Evolutionary conservation across 2,888 invertebrate genomes (phyloP).

Genomic region (Zele albiditarsus): DNA sequence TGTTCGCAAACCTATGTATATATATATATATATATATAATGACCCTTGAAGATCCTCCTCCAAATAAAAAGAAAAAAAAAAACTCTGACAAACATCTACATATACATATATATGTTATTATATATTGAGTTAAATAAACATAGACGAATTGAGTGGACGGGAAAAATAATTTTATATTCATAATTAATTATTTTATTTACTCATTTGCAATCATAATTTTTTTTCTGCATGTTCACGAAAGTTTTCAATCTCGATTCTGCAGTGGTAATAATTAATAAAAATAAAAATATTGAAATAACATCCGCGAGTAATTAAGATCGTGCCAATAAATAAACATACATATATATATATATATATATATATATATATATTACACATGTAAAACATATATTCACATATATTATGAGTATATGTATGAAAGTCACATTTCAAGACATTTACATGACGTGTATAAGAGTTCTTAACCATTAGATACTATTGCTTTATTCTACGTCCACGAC

Average conservation of each 20-base stretch:
- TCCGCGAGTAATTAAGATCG: background rate
- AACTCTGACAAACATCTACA: background rate
- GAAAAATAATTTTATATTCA: background rate
- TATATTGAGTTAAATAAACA: background rate
- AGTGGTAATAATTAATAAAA: background rate
- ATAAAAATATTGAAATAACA: background rate
- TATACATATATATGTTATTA: background rate
- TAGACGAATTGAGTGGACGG: background rate
- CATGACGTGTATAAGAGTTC: conserved; percentile 16
- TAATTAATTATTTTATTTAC: background rate
- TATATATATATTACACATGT: background rate
- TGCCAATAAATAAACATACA: background rate
- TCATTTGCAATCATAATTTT: background rate
- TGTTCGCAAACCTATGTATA: conserved; percentile 52
- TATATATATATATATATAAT: conserved; percentile 18
- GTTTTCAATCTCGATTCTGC: background rate
- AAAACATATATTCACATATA: background rate
- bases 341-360: background rate
- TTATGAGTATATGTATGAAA: background rate
- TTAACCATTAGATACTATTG: background rate
- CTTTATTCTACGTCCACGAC: background rate
- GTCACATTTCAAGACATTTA: conserved; percentile 5
- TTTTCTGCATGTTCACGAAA: background rate
- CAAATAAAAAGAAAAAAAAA: background rate
- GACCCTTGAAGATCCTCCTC: conserved; percentile 12